Evolutionary conservation across 2,797 vertebrate species (phyloP).

Genomic region (Paramormyrops hopkinsi): DNA sequence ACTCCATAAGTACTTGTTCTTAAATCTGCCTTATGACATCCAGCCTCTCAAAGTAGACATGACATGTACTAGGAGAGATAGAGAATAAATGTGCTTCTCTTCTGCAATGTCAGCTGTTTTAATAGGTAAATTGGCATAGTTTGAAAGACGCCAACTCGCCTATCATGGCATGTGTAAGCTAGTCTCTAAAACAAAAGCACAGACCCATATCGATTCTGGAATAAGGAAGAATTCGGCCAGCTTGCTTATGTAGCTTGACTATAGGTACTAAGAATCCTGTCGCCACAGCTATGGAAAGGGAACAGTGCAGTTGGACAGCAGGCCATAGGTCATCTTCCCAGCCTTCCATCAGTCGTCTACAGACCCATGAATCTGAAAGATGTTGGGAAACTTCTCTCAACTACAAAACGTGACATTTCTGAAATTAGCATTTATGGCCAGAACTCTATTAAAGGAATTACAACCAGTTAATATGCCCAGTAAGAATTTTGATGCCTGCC

Average conservation of each 20-base stretch:
- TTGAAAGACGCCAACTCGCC: background rate
- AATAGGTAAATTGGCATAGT: background rate
- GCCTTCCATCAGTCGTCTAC: conserved; percentile 51
- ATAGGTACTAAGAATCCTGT: background rate
- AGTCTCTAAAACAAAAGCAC: background rate
- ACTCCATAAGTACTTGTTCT: background rate
- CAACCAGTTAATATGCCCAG: background rate
- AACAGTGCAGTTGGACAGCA: background rate
- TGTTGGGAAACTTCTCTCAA: conserved; percentile 18
- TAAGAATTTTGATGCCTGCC: background rate
- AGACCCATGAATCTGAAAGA: conserved; percentile 62
- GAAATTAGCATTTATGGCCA: background rate
- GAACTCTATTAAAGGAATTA: background rate
- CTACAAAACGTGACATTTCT: background rate
- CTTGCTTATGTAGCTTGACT: background rate
- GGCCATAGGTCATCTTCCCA: background rate
- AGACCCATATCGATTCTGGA: background rate
- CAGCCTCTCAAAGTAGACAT: background rate
- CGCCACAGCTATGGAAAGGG: background rate
- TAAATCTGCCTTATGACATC: background rate
- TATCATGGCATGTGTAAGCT: too few species aligned
- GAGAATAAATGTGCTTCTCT: background rate
- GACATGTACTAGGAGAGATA: background rate
- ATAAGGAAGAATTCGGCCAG: background rate
- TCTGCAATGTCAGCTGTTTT: background rate